Evolutionary conservation across 2,888 invertebrate genomes (phyloP).

Genomic region (Limnephilus auricula): DNA sequence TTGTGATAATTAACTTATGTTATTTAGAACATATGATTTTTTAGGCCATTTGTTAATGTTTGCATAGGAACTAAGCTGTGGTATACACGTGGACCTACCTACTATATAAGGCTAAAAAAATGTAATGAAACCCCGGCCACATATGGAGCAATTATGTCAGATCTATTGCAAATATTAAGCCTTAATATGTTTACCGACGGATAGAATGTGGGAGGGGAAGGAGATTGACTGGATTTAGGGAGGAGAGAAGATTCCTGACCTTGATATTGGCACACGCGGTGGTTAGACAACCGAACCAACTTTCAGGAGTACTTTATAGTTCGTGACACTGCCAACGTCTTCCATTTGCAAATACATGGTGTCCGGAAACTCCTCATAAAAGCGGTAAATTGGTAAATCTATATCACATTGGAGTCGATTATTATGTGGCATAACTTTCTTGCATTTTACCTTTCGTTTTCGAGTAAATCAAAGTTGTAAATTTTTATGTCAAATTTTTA

Average conservation of each 20-base stretch:
- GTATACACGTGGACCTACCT: background rate
- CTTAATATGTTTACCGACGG: background rate
- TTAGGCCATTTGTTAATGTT: too few species aligned
- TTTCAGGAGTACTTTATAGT: background rate
- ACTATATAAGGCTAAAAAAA: background rate
- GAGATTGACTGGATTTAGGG: background rate
- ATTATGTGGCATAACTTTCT: too few species aligned
- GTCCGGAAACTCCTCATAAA: background rate
- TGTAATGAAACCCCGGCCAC: background rate
- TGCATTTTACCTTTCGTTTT: too few species aligned
- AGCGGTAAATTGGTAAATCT: too few species aligned
- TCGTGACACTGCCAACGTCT: background rate
- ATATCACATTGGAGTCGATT: too few species aligned
- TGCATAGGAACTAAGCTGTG: too few species aligned
- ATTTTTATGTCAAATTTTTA: background rate
- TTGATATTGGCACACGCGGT: background rate
- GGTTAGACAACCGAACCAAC: background rate
- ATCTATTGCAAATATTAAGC: background rate
- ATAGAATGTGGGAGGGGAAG: background rate
- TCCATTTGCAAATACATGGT: background rate
- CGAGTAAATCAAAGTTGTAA: too few species aligned
- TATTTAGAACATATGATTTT: too few species aligned
- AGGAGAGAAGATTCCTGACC: background rate
- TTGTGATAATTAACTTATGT: too few species aligned
- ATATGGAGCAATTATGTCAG: background rate